Percentiles rank a stretch among this genome's conserved stretches.
Evolutionary conservation across 2,113 vertebrate species (phyloP).

Genomic region (Odobenus rosmarus): DNA sequence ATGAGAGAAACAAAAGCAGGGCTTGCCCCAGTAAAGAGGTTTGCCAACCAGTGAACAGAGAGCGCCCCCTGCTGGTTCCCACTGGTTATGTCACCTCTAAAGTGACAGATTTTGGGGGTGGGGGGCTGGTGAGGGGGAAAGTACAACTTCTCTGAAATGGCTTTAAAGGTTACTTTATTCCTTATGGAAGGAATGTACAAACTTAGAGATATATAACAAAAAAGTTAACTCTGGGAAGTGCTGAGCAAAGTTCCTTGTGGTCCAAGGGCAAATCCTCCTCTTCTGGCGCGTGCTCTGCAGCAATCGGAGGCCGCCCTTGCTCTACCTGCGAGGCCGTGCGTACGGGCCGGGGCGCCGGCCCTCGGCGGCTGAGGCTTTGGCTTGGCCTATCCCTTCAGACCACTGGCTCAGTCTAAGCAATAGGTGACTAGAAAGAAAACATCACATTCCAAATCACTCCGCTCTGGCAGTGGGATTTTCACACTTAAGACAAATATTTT

Average conservation of each 20-base stretch:
- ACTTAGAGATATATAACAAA: not conserved
- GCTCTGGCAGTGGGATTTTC: not conserved
- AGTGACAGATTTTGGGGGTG: rapidly evolving
- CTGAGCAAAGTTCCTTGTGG: not conserved
- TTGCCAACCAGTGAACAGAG: rapidly evolving
- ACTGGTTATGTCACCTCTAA: not conserved
- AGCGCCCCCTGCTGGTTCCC: constrained; percentile 30
- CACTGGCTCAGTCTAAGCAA: constrained; percentile 17
- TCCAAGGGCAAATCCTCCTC: not conserved
- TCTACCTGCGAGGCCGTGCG: not conserved
- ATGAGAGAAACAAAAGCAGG: not conserved
- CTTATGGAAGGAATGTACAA: constrained; percentile 5
- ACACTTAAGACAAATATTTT: not conserved
- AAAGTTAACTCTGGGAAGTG: not conserved
- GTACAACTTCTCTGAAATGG: not conserved
- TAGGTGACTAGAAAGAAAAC: not conserved
- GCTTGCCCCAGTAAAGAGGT: not conserved
- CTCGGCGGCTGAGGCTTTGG: not conserved
- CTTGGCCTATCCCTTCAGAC: constrained; percentile 14
- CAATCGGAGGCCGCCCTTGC: not conserved
- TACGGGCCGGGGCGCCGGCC: not conserved
- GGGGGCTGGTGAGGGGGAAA: not conserved
- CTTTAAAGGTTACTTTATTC: constrained; percentile 4
- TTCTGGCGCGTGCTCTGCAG: not conserved
- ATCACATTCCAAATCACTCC: not conserved